Evolutionary conservation across 2,888 invertebrate species (phyloP).

Genomic region (Oscheius sp.): DNA sequence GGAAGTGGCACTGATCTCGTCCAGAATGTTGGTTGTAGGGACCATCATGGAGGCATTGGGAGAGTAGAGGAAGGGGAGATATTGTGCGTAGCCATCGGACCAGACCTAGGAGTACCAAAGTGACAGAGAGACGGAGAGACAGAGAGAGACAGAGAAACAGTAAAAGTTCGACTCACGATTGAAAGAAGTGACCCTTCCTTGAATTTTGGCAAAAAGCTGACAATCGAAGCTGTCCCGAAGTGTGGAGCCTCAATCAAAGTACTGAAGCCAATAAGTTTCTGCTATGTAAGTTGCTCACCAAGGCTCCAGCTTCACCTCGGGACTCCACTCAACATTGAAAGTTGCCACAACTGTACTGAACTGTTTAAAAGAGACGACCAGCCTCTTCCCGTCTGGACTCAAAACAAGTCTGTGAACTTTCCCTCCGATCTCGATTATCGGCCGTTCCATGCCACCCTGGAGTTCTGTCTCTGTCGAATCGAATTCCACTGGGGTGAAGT

Average conservation of each 20-base stretch:
- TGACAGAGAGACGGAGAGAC: not conserved
- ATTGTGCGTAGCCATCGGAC: slow-evolving; percentile 32
- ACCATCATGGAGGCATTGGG: slow-evolving; percentile 22
- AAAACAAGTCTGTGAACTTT: slow-evolving; percentile 11
- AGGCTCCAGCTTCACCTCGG: slow-evolving; percentile 6
- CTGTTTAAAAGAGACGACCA: slow-evolving; percentile 15
- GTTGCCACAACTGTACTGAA: slow-evolving; percentile 14
- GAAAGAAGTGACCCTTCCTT: slow-evolving; percentile 25
- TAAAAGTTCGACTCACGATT: slow-evolving; percentile 4
- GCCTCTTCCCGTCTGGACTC: slow-evolving; percentile 35
- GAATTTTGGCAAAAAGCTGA: slow-evolving; percentile 30
- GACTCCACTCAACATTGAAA: slow-evolving; percentile 29
- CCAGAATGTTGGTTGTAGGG: slow-evolving; percentile 18
- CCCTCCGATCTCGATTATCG: slow-evolving; percentile 26
- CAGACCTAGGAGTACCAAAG: slow-evolving; percentile 21
- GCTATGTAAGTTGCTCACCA: slow-evolving; percentile 7
- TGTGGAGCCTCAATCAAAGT: slow-evolving; percentile 26
- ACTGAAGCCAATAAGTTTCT: slow-evolving; percentile 10
- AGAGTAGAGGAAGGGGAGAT: slow-evolving; percentile 29
- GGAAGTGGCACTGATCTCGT: slow-evolving; percentile 24
- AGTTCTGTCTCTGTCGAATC: slow-evolving; percentile 23
- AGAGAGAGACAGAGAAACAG: not conserved
- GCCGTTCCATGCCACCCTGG: slow-evolving; percentile 14
- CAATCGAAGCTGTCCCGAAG: slow-evolving; percentile 21
- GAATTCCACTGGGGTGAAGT: slow-evolving; percentile 33